A percentile compares a stretch with the other conserved stretches of the same genome.
Conservation (phyloP, 2,888 invertebrate species). For the Apamea crenata region DNA sequence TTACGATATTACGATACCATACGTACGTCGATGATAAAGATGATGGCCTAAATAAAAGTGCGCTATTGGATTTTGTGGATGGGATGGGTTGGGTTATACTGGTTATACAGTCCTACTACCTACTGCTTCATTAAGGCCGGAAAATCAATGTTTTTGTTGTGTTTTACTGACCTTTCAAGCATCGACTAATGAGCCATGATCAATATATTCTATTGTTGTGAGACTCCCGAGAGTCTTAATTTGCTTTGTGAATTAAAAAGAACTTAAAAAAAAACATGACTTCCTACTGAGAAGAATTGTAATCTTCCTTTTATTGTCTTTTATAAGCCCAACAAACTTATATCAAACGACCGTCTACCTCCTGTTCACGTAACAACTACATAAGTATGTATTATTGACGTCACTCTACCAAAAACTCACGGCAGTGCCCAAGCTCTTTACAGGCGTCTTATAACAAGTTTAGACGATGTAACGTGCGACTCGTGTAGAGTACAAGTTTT, state of each 20-base stretch:
- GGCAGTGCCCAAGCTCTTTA: slow-evolving; percentile 25
- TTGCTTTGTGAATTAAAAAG: not conserved
- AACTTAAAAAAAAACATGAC: not conserved
- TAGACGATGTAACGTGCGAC: slow-evolving; percentile 52
- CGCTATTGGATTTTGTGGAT: not conserved
- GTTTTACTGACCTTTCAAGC: not conserved
- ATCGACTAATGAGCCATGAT: not conserved
- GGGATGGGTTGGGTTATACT: not conserved
- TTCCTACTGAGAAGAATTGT: not conserved
- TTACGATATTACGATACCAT: too few species aligned
- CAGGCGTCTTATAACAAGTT: slow-evolving; percentile 73
- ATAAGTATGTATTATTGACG: slow-evolving; percentile 8
- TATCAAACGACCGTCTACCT: not conserved
- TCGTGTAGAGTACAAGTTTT: slow-evolving; percentile 71
- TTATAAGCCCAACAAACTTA: not conserved
- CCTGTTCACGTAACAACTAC: slow-evolving; percentile 1
- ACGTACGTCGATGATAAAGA: too few species aligned
- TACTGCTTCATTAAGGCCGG: not conserved
- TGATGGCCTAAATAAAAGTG: too few species aligned
- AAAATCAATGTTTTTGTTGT: not conserved
- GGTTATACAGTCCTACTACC: not conserved
- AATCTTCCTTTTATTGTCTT: not conserved
- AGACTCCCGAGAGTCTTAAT: not conserved
- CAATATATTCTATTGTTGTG: not conserved
- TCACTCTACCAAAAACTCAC: slow-evolving; percentile 26